These are phyloP conservation scores for Drosophila ercepeae DNA, from an alignment of 1,140 invertebrate genomes.

Conservation along the genomic window DNA sequence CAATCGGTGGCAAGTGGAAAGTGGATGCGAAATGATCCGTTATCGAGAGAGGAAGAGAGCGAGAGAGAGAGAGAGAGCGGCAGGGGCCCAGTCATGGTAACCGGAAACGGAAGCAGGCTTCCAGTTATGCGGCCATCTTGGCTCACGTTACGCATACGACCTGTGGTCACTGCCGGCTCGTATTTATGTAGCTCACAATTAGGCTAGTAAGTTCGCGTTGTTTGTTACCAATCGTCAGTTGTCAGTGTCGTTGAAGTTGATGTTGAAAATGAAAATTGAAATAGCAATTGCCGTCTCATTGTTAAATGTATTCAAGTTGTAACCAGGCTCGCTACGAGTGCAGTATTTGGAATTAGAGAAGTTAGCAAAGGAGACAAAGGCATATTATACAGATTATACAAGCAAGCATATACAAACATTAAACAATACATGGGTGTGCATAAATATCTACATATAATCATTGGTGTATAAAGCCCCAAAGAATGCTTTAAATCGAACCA, in stretches of 20 bases:
- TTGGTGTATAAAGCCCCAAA: slow-evolving; percentile 13
- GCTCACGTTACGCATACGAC: slow-evolving; percentile 55
- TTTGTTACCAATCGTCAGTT: slow-evolving; percentile 57
- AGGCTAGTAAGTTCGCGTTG: slow-evolving; percentile 61
- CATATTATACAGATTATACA: slow-evolving; percentile 47
- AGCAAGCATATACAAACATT: slow-evolving; percentile 27
- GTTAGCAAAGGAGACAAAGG: slow-evolving; percentile 14
- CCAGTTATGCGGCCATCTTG: slow-evolving; percentile 24
- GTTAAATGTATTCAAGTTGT: slow-evolving; percentile 53
- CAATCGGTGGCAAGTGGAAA: slow-evolving; percentile 12
- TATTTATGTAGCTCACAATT: slow-evolving; percentile 31
- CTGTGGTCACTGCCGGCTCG: slow-evolving; percentile 3
- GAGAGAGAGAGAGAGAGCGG: not conserved
- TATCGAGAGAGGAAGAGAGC: not conserved
- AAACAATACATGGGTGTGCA: slow-evolving; percentile 37
- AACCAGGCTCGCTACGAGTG: slow-evolving; percentile 12
- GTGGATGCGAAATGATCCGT: slow-evolving; percentile 9
- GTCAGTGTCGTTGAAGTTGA: slow-evolving; percentile 53
- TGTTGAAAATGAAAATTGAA: slow-evolving; percentile 41
- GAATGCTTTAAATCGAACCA: slow-evolving; percentile 12
- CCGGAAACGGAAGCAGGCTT: slow-evolving; percentile 35
- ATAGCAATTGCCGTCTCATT: slow-evolving; percentile 47
- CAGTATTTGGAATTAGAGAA: slow-evolving; percentile 47
- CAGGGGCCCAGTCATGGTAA: not conserved
- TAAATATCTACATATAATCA: slow-evolving; percentile 27